Base-by-base conservation (phyloP, 2,797 vertebrate species). In the Buceros bicornis region DNA sequence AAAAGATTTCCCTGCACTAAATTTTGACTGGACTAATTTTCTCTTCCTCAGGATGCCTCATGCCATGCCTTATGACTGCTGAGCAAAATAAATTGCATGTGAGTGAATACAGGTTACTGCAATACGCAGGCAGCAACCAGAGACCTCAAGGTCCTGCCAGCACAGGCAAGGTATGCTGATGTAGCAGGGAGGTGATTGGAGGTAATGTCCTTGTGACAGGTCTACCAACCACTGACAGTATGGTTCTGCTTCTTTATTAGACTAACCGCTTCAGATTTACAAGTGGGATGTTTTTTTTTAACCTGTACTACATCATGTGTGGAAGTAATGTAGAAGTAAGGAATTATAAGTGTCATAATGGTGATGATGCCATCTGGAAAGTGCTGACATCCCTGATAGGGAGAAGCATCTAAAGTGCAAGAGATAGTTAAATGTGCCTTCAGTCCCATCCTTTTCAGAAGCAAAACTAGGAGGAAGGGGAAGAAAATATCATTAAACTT, bases 181-280 rank as follows among this genome's bases (percentile, higher is more conserved):
- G 20, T 5, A n/a, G 25, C 43, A 37, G 67, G 29, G 56, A 43
- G 11, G 28, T 57, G 56, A 29, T 31, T 29, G 4, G 4, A 31
- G 33, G 51, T 47, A 11, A 18, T 8, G n/a, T n/a, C n/a, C 33
- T 35, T 29, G 53, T 33, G 69, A 48, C 70, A 65, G 57, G 28
- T 43, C 62, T 62, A 1, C 33, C 21, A 24, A 37, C n/a, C 37
- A 22, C 21, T 3, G 2, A 13, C 0, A 1, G 29, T 40, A 17
- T 0, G 2, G 26, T 53, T 80, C 33, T 58, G 45, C 40, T 85
- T 29, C 60, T 60, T 80, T 47, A 42, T 20, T 25, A 29, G 54
- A 64, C 31, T 16, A 50, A 17, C n/a, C 47, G 2, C 18, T 56
- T 62, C 19, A 37, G 26, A 26, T 42, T 61, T 58, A 42, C 28